phyloP scores from a whole-genome alignment of 2,888 invertebrate genomes.

The Pterostichus madidus region DNA sequence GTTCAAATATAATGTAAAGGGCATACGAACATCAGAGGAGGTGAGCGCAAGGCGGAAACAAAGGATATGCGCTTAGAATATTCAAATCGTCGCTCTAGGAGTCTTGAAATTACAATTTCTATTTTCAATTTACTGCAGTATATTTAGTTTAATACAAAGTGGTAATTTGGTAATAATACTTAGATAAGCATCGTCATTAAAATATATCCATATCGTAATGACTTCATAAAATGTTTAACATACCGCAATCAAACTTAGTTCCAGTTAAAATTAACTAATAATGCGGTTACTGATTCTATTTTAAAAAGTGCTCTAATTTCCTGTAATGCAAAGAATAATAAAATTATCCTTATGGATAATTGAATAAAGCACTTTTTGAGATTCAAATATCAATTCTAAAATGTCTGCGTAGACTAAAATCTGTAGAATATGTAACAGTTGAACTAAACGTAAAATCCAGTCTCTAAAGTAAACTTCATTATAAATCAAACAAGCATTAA shows the following conservation, averaged over 20 bases:
- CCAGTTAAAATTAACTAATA: slow-evolving; percentile 5
- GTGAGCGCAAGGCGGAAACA: slow-evolving; percentile 1
- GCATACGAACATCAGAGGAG: slow-evolving; percentile 5
- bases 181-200: background rate
- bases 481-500: slow-evolving; percentile 62
- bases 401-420: background rate
- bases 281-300: slow-evolving; percentile 32
- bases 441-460: slow-evolving; percentile 43
- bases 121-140: background rate
- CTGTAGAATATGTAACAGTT: slow-evolving; percentile 23
- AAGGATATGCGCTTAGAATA: slow-evolving; percentile 31
- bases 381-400: slow-evolving; percentile 3
- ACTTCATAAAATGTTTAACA: slow-evolving; percentile 28
- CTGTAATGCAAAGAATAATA: background rate
- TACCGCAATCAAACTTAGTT: slow-evolving; percentile 18
- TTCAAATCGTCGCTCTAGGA: slow-evolving; percentile 10
- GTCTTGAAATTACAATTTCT: slow-evolving; percentile 8
- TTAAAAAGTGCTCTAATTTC: slow-evolving; percentile 20
- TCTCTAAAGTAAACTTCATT: slow-evolving; percentile 57
- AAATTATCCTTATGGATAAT: no score
- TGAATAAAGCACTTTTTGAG: background rate
- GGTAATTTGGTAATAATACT: no score
- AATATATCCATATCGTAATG: background rate
- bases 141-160: background rate
- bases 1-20: slow-evolving; percentile 19